A percentile compares a stretch with the other conserved stretches of the same genome.
These are phyloP conservation scores for Buphagus erythrorhynchus DNA, from an alignment of 2,797 vertebrate species.

Conservation along the genomic window DNA sequence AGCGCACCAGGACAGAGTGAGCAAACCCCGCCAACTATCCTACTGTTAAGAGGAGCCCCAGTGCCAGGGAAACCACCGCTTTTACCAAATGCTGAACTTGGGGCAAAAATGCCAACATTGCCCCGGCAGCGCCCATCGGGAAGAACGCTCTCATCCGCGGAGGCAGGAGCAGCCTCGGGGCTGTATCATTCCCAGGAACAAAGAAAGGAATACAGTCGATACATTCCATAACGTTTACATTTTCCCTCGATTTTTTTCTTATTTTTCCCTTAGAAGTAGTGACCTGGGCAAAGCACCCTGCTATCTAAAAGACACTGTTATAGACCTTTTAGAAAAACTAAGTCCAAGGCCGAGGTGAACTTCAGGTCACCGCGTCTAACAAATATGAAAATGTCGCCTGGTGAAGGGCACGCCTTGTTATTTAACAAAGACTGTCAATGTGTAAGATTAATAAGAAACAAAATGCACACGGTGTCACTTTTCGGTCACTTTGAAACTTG, in stretches of 20 bases:
- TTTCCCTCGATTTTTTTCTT: constrained; percentile 73
- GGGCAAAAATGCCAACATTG: background rate
- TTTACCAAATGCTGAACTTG: background rate
- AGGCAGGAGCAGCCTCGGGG: constrained; percentile 10
- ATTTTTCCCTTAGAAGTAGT: constrained; percentile 79
- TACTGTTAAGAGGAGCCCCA: background rate
- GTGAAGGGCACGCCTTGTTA: constrained; percentile 97
- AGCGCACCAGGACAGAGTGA: background rate
- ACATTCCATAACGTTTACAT: constrained; percentile 81
- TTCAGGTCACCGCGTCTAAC: constrained; percentile 99
- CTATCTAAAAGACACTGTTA: constrained; percentile 84
- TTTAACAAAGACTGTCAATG: constrained; percentile 99
- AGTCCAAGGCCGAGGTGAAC: constrained; percentile 99
- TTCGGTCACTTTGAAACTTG: constrained; percentile 96
- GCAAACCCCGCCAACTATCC: background rate
- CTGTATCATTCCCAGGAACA: constrained; percentile 50
- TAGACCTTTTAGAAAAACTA: constrained; percentile 88
- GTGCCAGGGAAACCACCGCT: background rate
- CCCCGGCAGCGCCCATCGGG: background rate
- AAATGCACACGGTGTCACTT: constrained; percentile 97
- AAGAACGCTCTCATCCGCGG: background rate
- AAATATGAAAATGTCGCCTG: constrained; percentile 99
- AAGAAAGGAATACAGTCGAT: constrained; percentile 77
- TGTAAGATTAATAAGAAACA: constrained; percentile 99
- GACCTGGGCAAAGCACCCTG: constrained; percentile 85